Base-by-base conservation (phyloP, 2,888 invertebrate genomes). In the Cosmia trapezina region DNA sequence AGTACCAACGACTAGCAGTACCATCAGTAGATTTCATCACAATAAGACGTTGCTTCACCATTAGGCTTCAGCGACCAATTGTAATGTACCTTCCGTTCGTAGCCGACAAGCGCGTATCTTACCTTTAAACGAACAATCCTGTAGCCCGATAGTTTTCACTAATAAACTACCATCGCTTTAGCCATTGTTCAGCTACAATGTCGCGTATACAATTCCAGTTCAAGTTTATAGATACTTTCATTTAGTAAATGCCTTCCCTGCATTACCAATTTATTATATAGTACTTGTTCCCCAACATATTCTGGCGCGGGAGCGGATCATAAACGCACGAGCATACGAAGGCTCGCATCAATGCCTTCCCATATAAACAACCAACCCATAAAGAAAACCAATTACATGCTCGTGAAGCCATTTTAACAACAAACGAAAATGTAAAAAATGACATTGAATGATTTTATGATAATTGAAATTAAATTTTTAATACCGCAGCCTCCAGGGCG, bases 321-420 rank as follows among this genome's bases (percentile, higher is more conserved):
- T 90, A 90, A 90, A 91, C 80, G 69, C 80, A 81, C 75, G 84
- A 86, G 80, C 86, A 86, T 85, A 84, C 84, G 83, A 84, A 83
- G 73, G 79, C 85, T 85, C 87, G 90, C 91, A 88, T 88, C 89
- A 85, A 88, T 90, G 89, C 90, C 83, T 88, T 87, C 86, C 88
- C 91, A 91, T 91, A 92, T 91, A 93, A 91, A 93, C 94, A 93
- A 90, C 89, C 89, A 89, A 86, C 87, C 89, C 91, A 91, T 92
- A 92, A 93, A 93, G 89, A 94, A 94, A 94, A 91, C 90, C 94
- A 94, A 95, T 95, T 93, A 94, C 92, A 94, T 93, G 94, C 92
- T 89, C 89, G 91, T 93, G 93, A 90, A 92, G 89, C 87, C 88
- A 84, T 81, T 87, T 83, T 79, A 85, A 86, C 88, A 88, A 89